These are phyloP conservation scores for Meganola albula DNA, from an alignment of 2,888 invertebrate genomes.

Conservation along the genomic window DNA sequence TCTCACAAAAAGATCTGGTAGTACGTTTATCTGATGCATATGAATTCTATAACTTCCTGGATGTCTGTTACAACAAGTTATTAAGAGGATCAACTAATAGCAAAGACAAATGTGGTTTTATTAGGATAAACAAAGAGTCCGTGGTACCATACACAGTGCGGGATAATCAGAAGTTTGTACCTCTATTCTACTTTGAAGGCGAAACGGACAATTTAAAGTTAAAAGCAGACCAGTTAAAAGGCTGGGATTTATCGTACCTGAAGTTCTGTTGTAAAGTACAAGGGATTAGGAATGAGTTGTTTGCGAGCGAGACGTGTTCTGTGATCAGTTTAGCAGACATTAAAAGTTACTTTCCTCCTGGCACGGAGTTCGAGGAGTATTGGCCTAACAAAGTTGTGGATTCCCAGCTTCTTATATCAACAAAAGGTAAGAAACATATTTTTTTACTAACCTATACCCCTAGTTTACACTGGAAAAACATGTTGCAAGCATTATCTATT, in stretches of 20 bases:
- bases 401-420: constrained; percentile 85
- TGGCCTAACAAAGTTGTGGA: constrained; percentile 95
- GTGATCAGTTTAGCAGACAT: constrained; percentile 94
- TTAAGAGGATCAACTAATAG: constrained; percentile 83
- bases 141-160: constrained; percentile 94
- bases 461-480: no score
- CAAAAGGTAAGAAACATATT: constrained; percentile 80
- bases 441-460: no score
- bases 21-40: constrained; percentile 92
- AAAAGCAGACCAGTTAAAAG: constrained; percentile 90
- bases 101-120: constrained; percentile 92
- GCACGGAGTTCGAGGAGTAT: constrained; percentile 93
- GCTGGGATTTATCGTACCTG: constrained; percentile 94
- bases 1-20: constrained; percentile 92
- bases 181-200: constrained; percentile 91
- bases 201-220: constrained; percentile 94
- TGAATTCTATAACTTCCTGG: constrained; percentile 93
- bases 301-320: constrained; percentile 93
- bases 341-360: constrained; percentile 92
- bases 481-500: no score
- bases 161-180: constrained; percentile 91
- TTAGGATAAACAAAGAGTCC: constrained; percentile 94
- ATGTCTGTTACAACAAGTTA: constrained; percentile 91
- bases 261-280: constrained; percentile 97
- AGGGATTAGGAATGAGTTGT: constrained; percentile 93